A percentile compares a stretch with the other conserved stretches of the same genome.
Evolutionary conservation across 2,888 invertebrate genomes (phyloP).

Genomic region (Pilophorus perplexus): DNA sequence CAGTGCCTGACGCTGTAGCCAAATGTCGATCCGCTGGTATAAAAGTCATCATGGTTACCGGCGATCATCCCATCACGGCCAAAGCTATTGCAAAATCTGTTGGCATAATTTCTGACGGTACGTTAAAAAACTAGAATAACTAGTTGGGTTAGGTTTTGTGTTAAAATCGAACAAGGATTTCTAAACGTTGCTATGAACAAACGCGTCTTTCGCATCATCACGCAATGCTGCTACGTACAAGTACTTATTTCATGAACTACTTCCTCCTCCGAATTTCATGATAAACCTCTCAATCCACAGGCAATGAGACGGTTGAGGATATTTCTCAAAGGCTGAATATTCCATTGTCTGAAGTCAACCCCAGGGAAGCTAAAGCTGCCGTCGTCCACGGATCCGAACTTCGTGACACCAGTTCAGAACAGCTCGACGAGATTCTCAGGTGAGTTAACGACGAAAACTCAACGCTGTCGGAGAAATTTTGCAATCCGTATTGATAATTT

Average conservation of each 20-base stretch:
- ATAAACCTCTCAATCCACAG: conserved; percentile 49
- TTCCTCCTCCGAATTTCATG: no score
- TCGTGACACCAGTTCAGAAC: conserved; percentile 79
- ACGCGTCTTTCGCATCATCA: no score
- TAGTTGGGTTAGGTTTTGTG: no score
- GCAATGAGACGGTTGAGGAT: conserved; percentile 87
- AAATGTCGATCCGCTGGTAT: conserved; percentile 97
- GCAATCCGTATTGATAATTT: no score
- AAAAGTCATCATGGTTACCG: conserved; percentile 94
- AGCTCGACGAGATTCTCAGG: conserved; percentile 86
- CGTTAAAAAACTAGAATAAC: no score
- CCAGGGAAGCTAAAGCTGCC: conserved; percentile 86
- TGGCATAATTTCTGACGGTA: conserved; percentile 88
- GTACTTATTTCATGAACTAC: no score
- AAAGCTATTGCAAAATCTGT: conserved; percentile 93
- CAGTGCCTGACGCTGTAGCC: conserved; percentile 95
- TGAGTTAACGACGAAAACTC: no score
- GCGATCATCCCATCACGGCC: conserved; percentile 94
- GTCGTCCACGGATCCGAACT: conserved; percentile 88
- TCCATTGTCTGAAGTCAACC: conserved; percentile 84
- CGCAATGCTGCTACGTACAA: no score
- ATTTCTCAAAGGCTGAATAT: conserved; percentile 88
- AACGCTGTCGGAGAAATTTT: no score
- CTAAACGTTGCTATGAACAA: no score
- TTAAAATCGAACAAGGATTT: not conserved